Evolutionary conservation across 1,140 invertebrate genomes (phyloP).

Genomic region (Ganaspis sp.): DNA sequence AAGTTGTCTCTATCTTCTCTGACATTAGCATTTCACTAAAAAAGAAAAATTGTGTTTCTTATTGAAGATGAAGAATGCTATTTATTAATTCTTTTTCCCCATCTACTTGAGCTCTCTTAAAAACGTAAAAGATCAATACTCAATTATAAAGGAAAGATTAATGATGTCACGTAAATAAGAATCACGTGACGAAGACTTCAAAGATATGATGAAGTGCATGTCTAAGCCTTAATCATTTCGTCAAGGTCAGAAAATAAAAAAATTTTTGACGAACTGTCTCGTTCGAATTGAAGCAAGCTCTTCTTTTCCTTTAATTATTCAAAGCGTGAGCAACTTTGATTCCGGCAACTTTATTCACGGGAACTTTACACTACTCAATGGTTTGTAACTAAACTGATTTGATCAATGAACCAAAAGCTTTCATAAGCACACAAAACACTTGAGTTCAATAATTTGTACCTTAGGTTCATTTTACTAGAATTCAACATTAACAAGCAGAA

Average conservation of each 20-base stretch:
- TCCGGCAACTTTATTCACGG: background rate
- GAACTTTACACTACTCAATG: constrained; percentile 6
- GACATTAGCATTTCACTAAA: constrained; percentile 39
- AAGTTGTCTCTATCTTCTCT: constrained; percentile 42
- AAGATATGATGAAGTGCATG: constrained; percentile 26
- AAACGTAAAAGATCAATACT: background rate
- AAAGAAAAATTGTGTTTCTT: constrained; percentile 33
- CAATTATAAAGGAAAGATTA: constrained; percentile 27
- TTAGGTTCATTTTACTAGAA: too few relatives aligned
- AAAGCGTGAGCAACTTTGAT: background rate
- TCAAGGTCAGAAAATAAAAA: constrained; percentile 26
- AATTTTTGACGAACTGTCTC: constrained; percentile 10
- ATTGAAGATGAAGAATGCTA: background rate
- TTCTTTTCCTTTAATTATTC: constrained; percentile 12
- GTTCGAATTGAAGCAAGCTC: constrained; percentile 19
- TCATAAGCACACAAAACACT: background rate
- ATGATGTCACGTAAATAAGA: constrained; percentile 25
- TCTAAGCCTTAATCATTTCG: constrained; percentile 32
- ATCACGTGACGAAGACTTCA: constrained; percentile 16
- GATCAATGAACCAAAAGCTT: background rate
- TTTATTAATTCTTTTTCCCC: background rate
- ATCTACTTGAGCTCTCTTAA: constrained; percentile 18
- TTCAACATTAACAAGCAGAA: too few relatives aligned
- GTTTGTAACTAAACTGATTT: background rate
- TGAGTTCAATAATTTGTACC: background rate